Evolutionary conservation across 2,888 invertebrate species (phyloP), one percentile per base, ranked within the genome.

Genomic region (Polyommatus iphigenia): DNA sequence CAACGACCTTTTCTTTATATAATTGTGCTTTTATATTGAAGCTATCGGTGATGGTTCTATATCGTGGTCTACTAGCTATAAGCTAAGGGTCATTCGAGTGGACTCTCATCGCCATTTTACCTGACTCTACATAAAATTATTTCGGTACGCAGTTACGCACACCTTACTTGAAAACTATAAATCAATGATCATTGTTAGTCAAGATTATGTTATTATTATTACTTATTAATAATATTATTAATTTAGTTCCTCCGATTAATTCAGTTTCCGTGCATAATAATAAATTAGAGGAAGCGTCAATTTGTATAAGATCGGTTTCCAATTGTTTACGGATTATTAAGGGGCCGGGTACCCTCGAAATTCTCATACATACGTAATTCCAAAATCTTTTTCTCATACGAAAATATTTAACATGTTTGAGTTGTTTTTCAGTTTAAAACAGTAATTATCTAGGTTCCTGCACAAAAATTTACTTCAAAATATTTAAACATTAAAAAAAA

Each of bases 1-100:
- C 75, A 75, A 75, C 75, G 75, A 75, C 75, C 75, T 75, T 54
- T 54, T 41, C 29, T 15, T 67, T 32, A 67, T 67, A 67, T 67
- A 67, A 29, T 67, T 29, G 67, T 32, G 67, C 67, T 67, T 29
- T 67, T 67, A 67, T 67, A 67, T 67, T 67, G 13, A 32, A 67
- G 29, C 67, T 67, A 13, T 67, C 29, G 67, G 67, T 13, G 24
- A 4, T 59, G 59, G 20, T 8, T 20, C 62, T 20, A 13, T 62
- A 62, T 13, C 62, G 8, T 13, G 10, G 13, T 62, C 62, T 24
- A 24, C 20, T 62, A 62, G 62, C 67, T 24, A 24, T 24, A 24
- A 24, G 24, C 24, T 29, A 6, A 29, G 67, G 67, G 5, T 15
- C 32, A 67, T 54, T 54, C 54, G 54, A 46, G 46, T 18, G 54